Evolutionary conservation across 37 sponge, comb jelly and placozoan genomes (phyloP), one percentile per base, ranked within the genome.

Genomic region (Spongilla lacustris): DNA sequence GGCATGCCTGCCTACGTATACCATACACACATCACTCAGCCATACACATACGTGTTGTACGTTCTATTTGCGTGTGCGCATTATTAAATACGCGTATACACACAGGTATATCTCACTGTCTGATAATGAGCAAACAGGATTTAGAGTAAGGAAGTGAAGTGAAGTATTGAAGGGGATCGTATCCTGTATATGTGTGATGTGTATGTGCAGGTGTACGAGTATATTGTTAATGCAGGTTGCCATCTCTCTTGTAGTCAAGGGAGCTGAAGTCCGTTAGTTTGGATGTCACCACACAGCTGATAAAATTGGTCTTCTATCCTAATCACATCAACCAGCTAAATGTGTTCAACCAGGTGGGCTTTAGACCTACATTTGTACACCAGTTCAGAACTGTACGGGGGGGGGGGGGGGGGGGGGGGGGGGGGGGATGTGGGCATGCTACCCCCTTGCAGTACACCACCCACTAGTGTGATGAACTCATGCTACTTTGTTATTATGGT

Each of bases 301-400:
- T 96, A 25, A 94, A 89, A 38, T 68, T 96, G 27, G 69, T 89
- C 9, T 50, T 91, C 11, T 88, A 87, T n/a, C 75, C 82, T 68
- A 96, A 96, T 73, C 94, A 96, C 86, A 68, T 96, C 81, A 96
- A 96, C 80, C 71, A 83, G 34, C 88, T 86, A 11, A 96, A 96
- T 90, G 34, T 92, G 4, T 96, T 87, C 68, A 96, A 96, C 66
- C 97, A 96, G 91, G 94, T 94, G 67, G 0, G 23, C 13, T 66
- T 34, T 4, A 6, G 19, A 31, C 31, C n/a, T n/a, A n/a, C n/a
- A n/a, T n/a, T n/a, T n/a, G n/a, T n/a, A n/a, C n/a, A n/a, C n/a
- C n/a, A n/a, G n/a, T n/a, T n/a, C n/a, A n/a, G n/a, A n/a, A n/a
- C n/a, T n/a, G n/a, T n/a, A n/a, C n/a, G n/a, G n/a, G n/a, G n/a